Evolutionary conservation across 2,888 invertebrate species (phyloP), one percentile per base, ranked within the genome.

Genomic region (Amaurobius ferox): DNA sequence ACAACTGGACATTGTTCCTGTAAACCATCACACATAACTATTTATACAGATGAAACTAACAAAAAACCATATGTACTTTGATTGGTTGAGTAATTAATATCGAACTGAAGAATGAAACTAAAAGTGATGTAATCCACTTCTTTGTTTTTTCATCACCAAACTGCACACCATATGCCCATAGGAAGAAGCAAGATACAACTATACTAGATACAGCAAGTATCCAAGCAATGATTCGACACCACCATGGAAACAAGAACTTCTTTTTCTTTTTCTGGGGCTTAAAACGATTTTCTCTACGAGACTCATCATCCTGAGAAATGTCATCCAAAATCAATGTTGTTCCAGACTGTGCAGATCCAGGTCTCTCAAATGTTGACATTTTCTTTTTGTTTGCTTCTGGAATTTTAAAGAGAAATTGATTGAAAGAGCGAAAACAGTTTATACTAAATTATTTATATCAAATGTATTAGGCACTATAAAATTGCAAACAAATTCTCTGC

Each of bases 1-100:
- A n/a, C n/a, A n/a, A n/a, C n/a, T n/a, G n/a, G n/a, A n/a, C n/a
- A n/a, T n/a, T n/a, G n/a, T n/a, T n/a, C n/a, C n/a, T n/a, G n/a
- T n/a, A n/a, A n/a, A n/a, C n/a, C n/a, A n/a, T n/a, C n/a, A n/a
- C n/a, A n/a, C n/a, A n/a, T n/a, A n/a, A n/a, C n/a, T n/a, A n/a
- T n/a, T n/a, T n/a, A n/a, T n/a, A n/a, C n/a, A n/a, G n/a, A n/a
- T n/a, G n/a, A n/a, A n/a, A n/a, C n/a, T n/a, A n/a, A n/a, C n/a
- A n/a, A n/a, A n/a, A n/a, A n/a, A n/a, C n/a, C n/a, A n/a, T 7
- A n/a, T 32, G 79, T 72, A 92, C 92, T 90, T 93, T 92, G 61
- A 92, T 90, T 16, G 92, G 92, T 86, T 93, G 92, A n/a, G 92
- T 92, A 9, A 93, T 83, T 87, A 93, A 90, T 39, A 93, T 90